Evolutionary conservation across 2,888 invertebrate genomes (phyloP).

Genomic region (Diarsia rubi): DNA sequence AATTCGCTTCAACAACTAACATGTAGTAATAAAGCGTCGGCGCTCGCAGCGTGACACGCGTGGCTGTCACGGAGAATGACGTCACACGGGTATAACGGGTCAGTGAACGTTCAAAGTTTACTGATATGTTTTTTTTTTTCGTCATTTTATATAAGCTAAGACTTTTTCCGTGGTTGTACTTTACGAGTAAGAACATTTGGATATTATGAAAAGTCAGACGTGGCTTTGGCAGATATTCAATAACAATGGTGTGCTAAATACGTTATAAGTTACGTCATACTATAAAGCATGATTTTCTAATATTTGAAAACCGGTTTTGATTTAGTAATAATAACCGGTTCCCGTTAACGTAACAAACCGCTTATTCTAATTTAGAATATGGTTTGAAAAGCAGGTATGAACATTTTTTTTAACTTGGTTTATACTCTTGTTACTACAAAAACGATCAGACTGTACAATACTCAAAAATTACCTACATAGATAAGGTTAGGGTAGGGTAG

Average conservation of each 20-base stretch:
- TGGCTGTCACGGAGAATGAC: conserved; percentile 48
- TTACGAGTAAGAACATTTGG: background rate
- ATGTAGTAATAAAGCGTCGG: conserved; percentile 25
- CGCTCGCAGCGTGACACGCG: conserved; percentile 45
- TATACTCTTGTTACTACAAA: background rate
- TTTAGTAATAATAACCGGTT: background rate
- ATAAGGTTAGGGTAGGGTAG: too few relatives aligned
- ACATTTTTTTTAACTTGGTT: background rate
- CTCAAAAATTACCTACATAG: background rate
- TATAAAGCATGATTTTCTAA: too few relatives aligned
- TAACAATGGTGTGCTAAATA: too few relatives aligned
- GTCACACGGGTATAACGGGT: conserved; percentile 33
- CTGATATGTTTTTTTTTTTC: conserved; percentile 3
- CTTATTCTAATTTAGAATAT: background rate
- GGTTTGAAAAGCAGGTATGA: background rate
- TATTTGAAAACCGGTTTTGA: too few relatives aligned
- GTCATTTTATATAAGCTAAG: background rate
- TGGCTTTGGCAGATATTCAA: too few relatives aligned
- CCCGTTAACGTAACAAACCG: too few relatives aligned
- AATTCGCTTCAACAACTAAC: conserved; percentile 32
- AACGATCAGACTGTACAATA: background rate
- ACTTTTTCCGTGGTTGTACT: background rate
- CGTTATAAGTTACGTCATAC: too few relatives aligned
- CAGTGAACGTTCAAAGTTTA: conserved; percentile 32
- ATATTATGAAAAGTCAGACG: background rate